Evolutionary conservation across 2,113 vertebrate genomes (phyloP).

Genomic region (Tretioscincus oriximinensis): DNA sequence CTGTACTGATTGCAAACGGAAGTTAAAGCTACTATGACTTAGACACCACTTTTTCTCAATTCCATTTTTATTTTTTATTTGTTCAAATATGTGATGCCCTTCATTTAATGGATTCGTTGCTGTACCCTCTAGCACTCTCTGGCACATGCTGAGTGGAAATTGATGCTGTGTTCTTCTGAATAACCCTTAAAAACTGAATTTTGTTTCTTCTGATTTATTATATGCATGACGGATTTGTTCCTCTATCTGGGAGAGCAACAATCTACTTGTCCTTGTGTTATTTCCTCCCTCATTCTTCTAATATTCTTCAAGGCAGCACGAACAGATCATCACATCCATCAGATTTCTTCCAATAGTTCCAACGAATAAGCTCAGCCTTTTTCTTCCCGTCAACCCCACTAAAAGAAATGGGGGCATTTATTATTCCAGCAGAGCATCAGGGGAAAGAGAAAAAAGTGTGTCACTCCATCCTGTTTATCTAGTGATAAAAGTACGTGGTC

Average conservation of each 20-base stretch:
- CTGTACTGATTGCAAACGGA: constrained; percentile 40
- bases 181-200: not conserved
- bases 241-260: not conserved
- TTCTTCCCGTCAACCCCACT: not conserved
- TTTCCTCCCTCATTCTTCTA: not conserved
- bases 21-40: constrained; percentile 44
- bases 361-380: not conserved
- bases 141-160: not conserved
- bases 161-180: not conserved
- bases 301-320: not conserved
- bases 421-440: not conserved
- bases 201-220: not conserved
- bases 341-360: not conserved
- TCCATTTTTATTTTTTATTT: constrained; percentile 14
- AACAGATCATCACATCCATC: not conserved
- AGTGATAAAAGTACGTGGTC: not conserved
- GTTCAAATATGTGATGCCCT: not conserved
- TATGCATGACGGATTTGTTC: not conserved
- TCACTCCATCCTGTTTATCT: not conserved
- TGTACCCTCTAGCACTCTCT: not conserved
- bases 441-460: not conserved
- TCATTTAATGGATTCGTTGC: not conserved
- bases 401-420: not conserved
- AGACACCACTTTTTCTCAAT: constrained; percentile 2
- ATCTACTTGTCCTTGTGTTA: not conserved